These are phyloP conservation scores for Furcifer pardalis DNA, from an alignment of 2,797 vertebrate species.

Conservation along the genomic window DNA sequence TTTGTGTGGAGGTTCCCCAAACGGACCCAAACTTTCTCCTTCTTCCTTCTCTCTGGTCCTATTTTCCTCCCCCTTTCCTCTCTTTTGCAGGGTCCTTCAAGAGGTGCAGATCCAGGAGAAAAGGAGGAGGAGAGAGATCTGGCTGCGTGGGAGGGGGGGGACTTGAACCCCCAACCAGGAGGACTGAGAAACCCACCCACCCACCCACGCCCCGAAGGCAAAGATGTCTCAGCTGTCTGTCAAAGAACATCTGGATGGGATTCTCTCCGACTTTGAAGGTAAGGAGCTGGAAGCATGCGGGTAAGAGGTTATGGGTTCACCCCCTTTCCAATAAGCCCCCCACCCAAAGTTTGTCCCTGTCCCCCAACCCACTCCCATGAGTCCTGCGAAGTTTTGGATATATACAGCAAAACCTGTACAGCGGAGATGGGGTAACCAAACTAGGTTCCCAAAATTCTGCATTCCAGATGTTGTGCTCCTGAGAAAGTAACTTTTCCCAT, in stretches of 20 bases:
- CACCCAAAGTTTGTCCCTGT: too few relatives aligned
- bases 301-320: neutral
- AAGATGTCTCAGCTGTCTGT: slow-evolving; percentile 86
- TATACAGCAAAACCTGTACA: too few relatives aligned
- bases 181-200: neutral
- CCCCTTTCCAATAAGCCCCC: neutral
- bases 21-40: too few relatives aligned
- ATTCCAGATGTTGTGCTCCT: neutral
- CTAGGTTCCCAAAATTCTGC: too few relatives aligned
- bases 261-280: slow-evolving; percentile 91
- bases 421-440: too few relatives aligned
- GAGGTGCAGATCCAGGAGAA: neutral
- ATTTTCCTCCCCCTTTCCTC: too few relatives aligned
- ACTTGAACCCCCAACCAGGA: too few relatives aligned
- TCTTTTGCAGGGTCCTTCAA: neutral
- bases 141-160: too few relatives aligned
- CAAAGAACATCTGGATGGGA: slow-evolving; percentile 88
- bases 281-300: slow-evolving; percentile 31
- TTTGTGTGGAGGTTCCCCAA: neutral
- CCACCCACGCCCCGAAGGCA: neutral
- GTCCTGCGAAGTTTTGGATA: neutral
- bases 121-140: neutral
- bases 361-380: neutral
- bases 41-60: neutral
- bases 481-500: neutral